Evolutionary conservation across 1,140 invertebrate genomes (phyloP), one percentile per base, ranked within the genome.

Genomic region (Dinothrombium tinctorium): DNA sequence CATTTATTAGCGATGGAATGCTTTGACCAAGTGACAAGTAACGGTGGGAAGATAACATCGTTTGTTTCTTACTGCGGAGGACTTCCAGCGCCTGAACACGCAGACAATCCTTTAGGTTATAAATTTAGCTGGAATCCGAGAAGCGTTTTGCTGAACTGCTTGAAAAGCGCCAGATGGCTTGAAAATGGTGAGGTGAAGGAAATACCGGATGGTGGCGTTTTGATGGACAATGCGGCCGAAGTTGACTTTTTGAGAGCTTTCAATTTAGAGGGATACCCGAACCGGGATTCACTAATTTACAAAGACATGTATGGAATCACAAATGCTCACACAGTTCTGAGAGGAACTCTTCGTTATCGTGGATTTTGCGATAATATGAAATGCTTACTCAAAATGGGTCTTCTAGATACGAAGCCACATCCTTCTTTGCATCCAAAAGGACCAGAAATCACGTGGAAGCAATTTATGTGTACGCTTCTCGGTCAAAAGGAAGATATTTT

Each of bases 41-140:
- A 62, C 58, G 89, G 62, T 8, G 68, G 68, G 38, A 66, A 65
- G 52, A 64, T 94, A 1, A 82, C 81, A 36, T 92, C 86, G 2
- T 98, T 95, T 57, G 70, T 90, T 0, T 94, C 86, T 0, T 99
- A 82, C 59, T 98, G 92, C 55, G 94, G 94, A 42, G 94, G 76
- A 53, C 58, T 96, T 22, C 90, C 90, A 1, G 84, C 89, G 0
- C 89, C 90, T 0, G 89, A 96, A 61, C 75, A 71, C 52, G 92
- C 89, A 3, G 74, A 78, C 51, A 95, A 96, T 60, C 74, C 87
- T 3, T 59, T 98, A 4, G 46, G 56, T 38, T 99, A 99, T 60
- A 98, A 96, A 57, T 99, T 99, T 57, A 92, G 81, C 9, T 96
- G 90, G 90, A 89, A 75, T 41, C 89, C 90, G 8, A 64, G 75